Conservation (phyloP, 2,113 vertebrate species). For the Ptilorrhoa leucosticta region DNA sequence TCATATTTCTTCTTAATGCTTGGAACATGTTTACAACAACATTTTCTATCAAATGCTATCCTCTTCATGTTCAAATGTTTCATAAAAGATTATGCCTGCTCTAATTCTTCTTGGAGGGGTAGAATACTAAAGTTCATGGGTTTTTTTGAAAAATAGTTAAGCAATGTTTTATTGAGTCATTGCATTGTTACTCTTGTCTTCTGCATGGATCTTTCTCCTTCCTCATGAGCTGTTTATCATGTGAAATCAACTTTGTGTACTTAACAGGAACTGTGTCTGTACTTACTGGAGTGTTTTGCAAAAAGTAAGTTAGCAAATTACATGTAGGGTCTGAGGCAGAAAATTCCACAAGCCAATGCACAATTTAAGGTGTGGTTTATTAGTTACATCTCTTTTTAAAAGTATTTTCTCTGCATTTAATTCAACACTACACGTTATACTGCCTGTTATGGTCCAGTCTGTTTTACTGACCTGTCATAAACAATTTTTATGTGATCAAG, state of each 20-base stretch:
- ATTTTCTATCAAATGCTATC: background rate
- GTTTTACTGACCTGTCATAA: background rate
- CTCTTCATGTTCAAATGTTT: background rate
- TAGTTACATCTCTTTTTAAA: background rate
- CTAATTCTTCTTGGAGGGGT: background rate
- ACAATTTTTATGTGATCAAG: background rate
- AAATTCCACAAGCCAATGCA: background rate
- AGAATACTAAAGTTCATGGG: background rate
- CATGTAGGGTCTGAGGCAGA: background rate
- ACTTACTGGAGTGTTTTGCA: background rate
- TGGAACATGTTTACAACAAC: background rate
- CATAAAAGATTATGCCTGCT: background rate
- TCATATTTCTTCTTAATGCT: background rate
- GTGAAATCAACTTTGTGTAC: background rate
- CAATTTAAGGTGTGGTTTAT: background rate
- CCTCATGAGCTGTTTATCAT: background rate
- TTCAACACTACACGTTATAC: background rate
- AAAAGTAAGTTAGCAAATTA: background rate
- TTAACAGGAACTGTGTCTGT: background rate
- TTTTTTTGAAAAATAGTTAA: background rate
- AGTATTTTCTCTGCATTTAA: background rate
- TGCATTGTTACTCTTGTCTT: background rate
- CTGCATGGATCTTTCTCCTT: background rate
- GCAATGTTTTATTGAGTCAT: background rate
- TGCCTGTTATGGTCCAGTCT: background rate